Conservation (phyloP, 2,113 vertebrate species). For the Butastur rufipennis region DNA sequence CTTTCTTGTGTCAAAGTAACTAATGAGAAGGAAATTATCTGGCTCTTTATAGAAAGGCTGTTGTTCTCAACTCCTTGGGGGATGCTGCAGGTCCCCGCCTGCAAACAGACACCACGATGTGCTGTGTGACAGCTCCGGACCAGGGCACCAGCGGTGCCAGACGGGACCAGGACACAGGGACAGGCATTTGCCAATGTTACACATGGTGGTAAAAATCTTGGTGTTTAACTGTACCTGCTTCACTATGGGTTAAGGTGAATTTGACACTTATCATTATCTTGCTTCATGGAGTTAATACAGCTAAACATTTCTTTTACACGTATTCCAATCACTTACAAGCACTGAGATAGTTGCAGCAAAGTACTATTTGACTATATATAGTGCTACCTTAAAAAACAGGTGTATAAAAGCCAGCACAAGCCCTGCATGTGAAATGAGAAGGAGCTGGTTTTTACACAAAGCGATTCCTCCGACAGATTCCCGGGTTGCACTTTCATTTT, state of each 20-base stretch:
- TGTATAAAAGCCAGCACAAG: background rate
- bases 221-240: background rate
- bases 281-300: background rate
- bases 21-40: background rate
- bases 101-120: accelerated
- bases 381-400: background rate
- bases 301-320: background rate
- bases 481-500: background rate
- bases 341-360: background rate
- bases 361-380: background rate
- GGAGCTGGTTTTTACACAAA: background rate
- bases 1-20: constrained; percentile 25
- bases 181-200: background rate
- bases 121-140: accelerated
- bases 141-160: background rate
- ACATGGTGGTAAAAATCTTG: background rate
- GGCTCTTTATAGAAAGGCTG: background rate
- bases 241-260: background rate
- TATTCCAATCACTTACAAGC: background rate
- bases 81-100: background rate
- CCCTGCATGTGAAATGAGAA: background rate
- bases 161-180: background rate
- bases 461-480: background rate
- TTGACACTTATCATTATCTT: background rate
- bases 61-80: background rate